phyloP scores from a whole-genome alignment of 1,140 invertebrate species.

The Heliconius himera region DNA sequence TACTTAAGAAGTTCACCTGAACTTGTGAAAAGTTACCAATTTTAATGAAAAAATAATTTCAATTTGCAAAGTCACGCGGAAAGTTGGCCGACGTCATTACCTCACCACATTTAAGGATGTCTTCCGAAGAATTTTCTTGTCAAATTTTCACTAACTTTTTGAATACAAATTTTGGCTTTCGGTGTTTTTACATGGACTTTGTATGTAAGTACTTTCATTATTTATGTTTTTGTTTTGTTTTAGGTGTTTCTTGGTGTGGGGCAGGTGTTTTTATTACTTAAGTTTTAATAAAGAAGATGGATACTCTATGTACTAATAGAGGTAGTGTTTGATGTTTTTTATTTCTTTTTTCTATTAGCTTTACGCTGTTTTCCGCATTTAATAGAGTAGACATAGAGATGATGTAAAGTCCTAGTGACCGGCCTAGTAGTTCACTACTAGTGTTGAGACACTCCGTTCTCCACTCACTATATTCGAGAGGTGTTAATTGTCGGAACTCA shows the following conservation, averaged over 20 bases:
- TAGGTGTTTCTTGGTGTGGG: not conserved
- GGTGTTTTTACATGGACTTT: constrained; percentile 9
- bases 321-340: too few species aligned
- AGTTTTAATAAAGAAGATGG: not conserved
- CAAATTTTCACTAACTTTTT: constrained; percentile 35
- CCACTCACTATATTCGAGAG: too few species aligned
- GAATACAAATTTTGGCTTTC: constrained; percentile 23
- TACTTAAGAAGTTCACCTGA: constrained; percentile 67
- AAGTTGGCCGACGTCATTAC: constrained; percentile 62
- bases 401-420: too few species aligned
- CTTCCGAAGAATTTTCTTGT: constrained; percentile 35
- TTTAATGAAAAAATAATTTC: constrained; percentile 79
- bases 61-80: constrained; percentile 60
- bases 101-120: constrained; percentile 59
- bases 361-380: too few species aligned
- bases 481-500: too few species aligned
- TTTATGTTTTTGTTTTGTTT: not conserved
- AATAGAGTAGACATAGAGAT: too few species aligned
- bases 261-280: not conserved
- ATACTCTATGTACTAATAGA: too few species aligned
- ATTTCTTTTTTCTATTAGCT: too few species aligned
- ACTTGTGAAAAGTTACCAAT: constrained; percentile 54
- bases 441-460: too few species aligned
- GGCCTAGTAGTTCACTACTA: too few species aligned
- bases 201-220: not conserved